Percentiles rank a stretch among this genome's conserved stretches.
Conservation (phyloP, 1,140 invertebrate species). For the Planococcus citri region DNA sequence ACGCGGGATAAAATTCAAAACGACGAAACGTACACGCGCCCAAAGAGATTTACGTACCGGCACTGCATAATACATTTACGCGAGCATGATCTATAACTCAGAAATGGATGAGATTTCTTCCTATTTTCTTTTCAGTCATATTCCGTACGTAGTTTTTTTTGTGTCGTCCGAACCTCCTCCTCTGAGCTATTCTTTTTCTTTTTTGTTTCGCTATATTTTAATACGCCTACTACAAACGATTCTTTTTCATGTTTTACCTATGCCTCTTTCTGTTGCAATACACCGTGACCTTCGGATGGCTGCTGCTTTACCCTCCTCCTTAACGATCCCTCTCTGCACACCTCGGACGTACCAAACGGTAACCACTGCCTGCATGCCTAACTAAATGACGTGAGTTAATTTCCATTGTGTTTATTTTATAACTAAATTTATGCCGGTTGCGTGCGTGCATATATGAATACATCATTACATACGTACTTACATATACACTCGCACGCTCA, state of each 20-base stretch:
- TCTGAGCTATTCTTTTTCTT: conserved; percentile 10
- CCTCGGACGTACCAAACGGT: conserved; percentile 14
- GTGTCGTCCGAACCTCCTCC: conserved; percentile 14
- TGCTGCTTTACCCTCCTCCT: conserved; percentile 17
- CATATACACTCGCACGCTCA: conserved; percentile 18
- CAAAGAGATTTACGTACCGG: conserved; percentile 11
- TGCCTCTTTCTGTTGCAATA: conserved; percentile 19
- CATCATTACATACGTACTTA: conserved; percentile 20
- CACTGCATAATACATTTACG: conserved; percentile 12
- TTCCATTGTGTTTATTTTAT: conserved; percentile 20
- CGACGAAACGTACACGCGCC: conserved; percentile 12
- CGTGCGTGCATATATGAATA: conserved; percentile 20
- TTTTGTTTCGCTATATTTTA: conserved; percentile 20
- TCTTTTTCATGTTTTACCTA: conserved; percentile 19
- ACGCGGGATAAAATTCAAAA: background rate
- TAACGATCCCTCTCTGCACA: conserved; percentile 16
- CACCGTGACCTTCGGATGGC: conserved; percentile 19
- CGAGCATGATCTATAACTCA: conserved; percentile 16
- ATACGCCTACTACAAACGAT: conserved; percentile 20
- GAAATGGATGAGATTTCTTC: conserved; percentile 19
- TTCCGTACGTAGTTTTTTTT: conserved; percentile 9
- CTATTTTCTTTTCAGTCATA: conserved; percentile 18
- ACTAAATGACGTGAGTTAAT: conserved; percentile 20
- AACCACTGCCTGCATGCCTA: conserved; percentile 19
- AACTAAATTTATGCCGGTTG: conserved; percentile 20